Base-by-base conservation (phyloP, 2,888 invertebrate genomes). In the Tachina lurida region DNA sequence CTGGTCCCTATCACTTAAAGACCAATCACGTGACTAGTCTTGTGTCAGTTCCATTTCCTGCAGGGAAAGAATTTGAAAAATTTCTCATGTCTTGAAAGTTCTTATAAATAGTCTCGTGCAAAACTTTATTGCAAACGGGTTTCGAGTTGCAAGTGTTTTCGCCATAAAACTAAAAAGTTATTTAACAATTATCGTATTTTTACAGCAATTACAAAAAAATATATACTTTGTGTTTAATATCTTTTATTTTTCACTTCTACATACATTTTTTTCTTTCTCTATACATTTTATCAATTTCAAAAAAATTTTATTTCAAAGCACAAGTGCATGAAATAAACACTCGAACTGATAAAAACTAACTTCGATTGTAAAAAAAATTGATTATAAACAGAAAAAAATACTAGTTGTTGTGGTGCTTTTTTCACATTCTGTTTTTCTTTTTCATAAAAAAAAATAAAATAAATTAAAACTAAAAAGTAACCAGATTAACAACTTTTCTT, bases 401-500 rank as follows among this genome's bases (percentile, higher is more conserved):
- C 10, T 75, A 47, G 56, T 17, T 15, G 19, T 58, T 58, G 22
- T 76, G 13, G 22, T 60, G 49, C 41, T 31, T 54, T 54, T 56
- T 52, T 49, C 54, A 13, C 10, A 10, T 41, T 31, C 39, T 39
- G 47, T 63, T 60, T 2, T 70, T 60, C 58, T 60, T 62, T 60
- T 62, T 10, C 17, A 9, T n/a, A 10, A 8, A 2, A 71, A 54
- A 62, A 70, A 22, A 2, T 2, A 31, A 2, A 31, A 31, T 31
- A 31, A 12, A 52, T 31, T 43, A 39, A 60, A 58, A 17, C n/a
- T 12, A 45, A 67, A 79, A 63, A 73, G 10, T 15, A 52, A 49
- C 65, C 54, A 60, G 81, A 65, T 67, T 75, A 60, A 75, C 81
- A 68, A 74, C 74, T 81, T 81, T 81, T 81, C 68, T 47, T 75